phyloP scores from a whole-genome alignment of 2,797 vertebrate species.

The Leuciscus waleckii region DNA sequence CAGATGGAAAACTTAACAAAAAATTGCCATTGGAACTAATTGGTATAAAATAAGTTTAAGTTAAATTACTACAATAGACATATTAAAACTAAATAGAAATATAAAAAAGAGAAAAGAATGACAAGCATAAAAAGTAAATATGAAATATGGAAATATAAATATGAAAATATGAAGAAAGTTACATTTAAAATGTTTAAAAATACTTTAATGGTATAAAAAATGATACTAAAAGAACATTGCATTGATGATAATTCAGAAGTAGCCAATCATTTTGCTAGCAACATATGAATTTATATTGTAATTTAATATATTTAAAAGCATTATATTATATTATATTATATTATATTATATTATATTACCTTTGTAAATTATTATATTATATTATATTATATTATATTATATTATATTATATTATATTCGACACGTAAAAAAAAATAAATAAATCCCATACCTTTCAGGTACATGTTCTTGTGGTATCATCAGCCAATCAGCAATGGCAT shows the following conservation, averaged over 20 bases:
- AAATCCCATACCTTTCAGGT: too few species aligned
- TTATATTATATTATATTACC: too few species aligned
- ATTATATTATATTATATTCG: too few species aligned
- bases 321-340: too few species aligned
- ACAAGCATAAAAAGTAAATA: not conserved
- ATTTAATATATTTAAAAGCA: not conserved
- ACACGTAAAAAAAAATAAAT: too few species aligned
- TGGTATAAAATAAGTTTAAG: not conserved
- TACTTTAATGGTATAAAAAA: not conserved
- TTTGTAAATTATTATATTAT: too few species aligned
- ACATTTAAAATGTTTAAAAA: not conserved
- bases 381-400: too few species aligned
- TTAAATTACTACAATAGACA: not conserved
- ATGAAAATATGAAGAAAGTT: not conserved
- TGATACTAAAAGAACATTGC: not conserved
- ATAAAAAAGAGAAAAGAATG: not conserved
- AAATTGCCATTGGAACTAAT: not conserved
- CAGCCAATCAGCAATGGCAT: not conserved
- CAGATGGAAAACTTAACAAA: too few species aligned
- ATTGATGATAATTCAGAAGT: not conserved
- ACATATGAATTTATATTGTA: not conserved
- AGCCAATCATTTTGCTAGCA: not conserved
- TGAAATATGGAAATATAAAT: too few species aligned
- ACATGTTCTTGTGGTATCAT: not conserved
- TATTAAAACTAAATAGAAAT: not conserved